These are phyloP conservation scores for Antidorcas marsupialis DNA, from an alignment of 2,113 vertebrate genomes.

Conservation along the genomic window DNA sequence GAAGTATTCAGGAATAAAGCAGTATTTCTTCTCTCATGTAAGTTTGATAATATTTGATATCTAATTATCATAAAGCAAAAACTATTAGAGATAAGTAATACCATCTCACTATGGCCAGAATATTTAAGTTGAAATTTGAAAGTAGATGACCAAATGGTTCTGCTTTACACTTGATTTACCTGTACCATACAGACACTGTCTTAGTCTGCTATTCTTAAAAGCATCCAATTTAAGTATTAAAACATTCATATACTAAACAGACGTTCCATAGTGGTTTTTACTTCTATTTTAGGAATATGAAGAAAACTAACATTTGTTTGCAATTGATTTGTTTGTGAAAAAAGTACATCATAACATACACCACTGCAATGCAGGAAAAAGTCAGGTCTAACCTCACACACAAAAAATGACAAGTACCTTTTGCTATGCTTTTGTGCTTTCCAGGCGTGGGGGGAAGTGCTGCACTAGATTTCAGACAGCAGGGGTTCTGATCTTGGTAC, in stretches of 20 bases:
- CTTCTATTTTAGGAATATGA: background rate
- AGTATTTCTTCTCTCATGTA: background rate
- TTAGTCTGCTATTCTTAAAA: background rate
- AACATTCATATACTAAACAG: background rate
- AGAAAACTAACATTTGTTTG: background rate
- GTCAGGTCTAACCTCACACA: background rate
- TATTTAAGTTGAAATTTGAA: background rate
- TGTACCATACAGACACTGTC: background rate
- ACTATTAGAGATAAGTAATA: background rate
- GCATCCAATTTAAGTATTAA: background rate
- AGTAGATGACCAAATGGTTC: background rate
- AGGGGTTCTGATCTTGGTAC: background rate
- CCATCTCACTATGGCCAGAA: background rate
- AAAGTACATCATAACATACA: background rate
- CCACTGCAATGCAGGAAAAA: background rate
- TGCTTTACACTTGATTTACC: background rate
- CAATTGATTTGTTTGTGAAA: background rate
- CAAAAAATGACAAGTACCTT: background rate
- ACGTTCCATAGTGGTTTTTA: background rate
- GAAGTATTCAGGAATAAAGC: constrained; percentile 8
- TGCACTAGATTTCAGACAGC: background rate
- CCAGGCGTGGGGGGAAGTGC: background rate
- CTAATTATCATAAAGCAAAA: background rate
- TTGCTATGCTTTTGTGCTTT: background rate
- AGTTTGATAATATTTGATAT: background rate